These are phyloP conservation scores for Drosophila macrothrix DNA, from an alignment of 2,888 invertebrate species.

Conservation along the genomic window DNA sequence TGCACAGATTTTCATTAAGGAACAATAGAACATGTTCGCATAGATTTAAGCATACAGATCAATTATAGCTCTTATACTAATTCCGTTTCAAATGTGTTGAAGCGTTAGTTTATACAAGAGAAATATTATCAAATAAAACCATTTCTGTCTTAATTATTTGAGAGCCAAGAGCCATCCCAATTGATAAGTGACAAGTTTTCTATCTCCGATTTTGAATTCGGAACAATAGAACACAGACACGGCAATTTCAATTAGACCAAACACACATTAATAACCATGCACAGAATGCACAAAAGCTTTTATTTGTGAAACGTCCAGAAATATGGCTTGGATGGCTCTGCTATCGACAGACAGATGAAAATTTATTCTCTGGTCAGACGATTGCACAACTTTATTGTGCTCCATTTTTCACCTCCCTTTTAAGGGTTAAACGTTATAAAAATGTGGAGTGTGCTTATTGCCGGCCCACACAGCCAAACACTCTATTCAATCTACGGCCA, in stretches of 20 bases:
- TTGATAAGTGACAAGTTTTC: neutral
- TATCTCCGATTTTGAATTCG: neutral
- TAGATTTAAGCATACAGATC: neutral
- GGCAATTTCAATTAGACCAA: neutral
- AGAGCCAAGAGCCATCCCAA: no score
- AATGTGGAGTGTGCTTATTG: neutral
- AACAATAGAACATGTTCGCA: neutral
- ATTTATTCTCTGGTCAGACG: neutral
- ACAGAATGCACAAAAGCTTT: neutral
- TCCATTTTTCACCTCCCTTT: neutral
- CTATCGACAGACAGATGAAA: neutral
- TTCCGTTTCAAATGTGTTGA: neutral
- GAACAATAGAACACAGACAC: neutral
- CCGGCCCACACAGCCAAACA: conserved; percentile 21
- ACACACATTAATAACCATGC: neutral
- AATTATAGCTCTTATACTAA: neutral
- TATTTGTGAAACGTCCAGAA: neutral
- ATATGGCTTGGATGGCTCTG: neutral
- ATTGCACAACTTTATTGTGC: neutral
- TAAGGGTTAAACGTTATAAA: neutral
- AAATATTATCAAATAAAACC: neutral
- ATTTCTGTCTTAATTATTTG: neutral
- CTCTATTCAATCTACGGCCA: conserved; percentile 22
- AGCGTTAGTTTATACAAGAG: no score
- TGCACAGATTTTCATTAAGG: neutral